Percentiles rank a stretch among this genome's conserved stretches.
phyloP scores from a whole-genome alignment of 2,113 vertebrate species.

The Ibidorhyncha struthersii region DNA sequence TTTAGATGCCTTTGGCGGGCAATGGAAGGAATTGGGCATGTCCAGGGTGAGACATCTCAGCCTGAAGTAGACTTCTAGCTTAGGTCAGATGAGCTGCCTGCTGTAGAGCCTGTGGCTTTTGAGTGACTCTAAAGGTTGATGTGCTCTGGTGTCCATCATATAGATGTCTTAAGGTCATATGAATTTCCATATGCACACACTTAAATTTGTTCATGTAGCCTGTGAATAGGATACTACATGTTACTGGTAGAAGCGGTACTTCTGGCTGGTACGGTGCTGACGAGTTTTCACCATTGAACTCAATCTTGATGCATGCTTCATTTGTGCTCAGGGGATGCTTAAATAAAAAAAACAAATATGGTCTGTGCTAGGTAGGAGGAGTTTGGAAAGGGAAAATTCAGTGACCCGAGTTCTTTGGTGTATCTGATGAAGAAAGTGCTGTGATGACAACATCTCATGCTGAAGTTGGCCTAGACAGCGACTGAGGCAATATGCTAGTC shows the following conservation, averaged over 20 bases:
- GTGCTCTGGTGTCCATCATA: neutral
- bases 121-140: neutral
- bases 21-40: neutral
- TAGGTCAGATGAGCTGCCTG: neutral
- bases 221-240: neutral
- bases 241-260: neutral
- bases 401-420: neutral
- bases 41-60: neutral
- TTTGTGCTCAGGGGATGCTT: neutral
- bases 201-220: neutral
- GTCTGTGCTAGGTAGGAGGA: neutral
- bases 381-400: neutral
- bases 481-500: neutral
- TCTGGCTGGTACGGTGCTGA: neutral
- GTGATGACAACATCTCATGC: neutral
- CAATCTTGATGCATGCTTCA: neutral
- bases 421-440: neutral
- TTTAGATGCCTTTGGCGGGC: neutral
- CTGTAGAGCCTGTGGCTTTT: neutral
- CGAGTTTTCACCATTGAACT: neutral
- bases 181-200: rapidly evolving
- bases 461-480: neutral
- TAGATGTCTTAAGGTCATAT: neutral
- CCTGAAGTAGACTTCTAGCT: neutral
- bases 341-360: neutral